Conservation (phyloP, 2,797 vertebrate species). For the Hozukius guyotensis region DNA sequence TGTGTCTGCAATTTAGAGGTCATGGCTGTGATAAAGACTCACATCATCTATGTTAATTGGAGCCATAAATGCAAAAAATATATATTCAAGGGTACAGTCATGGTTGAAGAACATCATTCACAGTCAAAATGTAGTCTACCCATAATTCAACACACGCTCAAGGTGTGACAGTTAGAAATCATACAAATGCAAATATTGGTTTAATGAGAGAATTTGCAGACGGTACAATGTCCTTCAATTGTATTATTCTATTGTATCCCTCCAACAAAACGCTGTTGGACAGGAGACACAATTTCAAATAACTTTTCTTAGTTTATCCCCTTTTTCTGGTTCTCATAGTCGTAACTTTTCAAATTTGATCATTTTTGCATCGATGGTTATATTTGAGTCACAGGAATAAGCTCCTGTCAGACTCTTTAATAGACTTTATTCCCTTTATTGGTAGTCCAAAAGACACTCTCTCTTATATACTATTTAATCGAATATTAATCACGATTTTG, state of each 20-base stretch:
- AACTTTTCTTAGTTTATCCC: neutral
- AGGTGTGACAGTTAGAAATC: neutral
- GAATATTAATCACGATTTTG: too few species aligned
- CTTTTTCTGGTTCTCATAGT: neutral
- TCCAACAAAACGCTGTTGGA: neutral
- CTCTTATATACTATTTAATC: neutral
- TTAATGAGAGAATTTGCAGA: neutral
- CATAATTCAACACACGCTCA: neutral
- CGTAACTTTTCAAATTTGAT: too few species aligned
- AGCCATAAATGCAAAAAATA: neutral
- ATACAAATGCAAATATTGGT: neutral
- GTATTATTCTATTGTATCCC: neutral
- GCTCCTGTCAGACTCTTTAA: too few species aligned
- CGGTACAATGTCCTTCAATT: neutral
- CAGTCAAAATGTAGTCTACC: neutral
- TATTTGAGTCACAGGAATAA: neutral
- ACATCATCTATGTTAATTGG: neutral
- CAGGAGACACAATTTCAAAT: neutral
- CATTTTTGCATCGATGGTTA: neutral
- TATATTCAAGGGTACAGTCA: constrained; percentile 11
- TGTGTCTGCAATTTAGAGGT: constrained; percentile 8
- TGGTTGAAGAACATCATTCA: constrained; percentile 6
- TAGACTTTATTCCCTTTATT: neutral
- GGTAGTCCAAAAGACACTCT: neutral
- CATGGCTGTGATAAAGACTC: neutral